A percentile compares a stretch with the other conserved stretches of the same genome.
Conservation (phyloP, 2,113 vertebrate species). For the Clarias batrachus region DNA sequence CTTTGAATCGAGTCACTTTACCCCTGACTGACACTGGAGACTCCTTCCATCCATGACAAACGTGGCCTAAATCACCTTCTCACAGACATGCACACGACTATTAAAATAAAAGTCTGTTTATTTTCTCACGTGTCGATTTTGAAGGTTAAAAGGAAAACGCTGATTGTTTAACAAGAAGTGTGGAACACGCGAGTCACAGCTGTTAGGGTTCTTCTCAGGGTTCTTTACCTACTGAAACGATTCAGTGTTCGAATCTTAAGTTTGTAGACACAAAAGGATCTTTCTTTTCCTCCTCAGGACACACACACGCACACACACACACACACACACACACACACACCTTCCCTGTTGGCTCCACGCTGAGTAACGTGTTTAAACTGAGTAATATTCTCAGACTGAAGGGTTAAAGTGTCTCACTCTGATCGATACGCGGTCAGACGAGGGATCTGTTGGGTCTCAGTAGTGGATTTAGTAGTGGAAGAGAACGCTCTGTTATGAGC, state of each 20-base stretch:
- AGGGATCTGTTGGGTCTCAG: no score
- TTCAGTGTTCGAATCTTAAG: background rate
- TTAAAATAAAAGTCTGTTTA: background rate
- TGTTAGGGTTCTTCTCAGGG: background rate
- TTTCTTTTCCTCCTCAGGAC: background rate
- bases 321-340: no score
- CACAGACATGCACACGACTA: background rate
- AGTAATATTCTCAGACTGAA: no score
- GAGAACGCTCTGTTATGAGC: background rate
- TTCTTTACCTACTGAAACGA: background rate
- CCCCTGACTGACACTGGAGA: background rate
- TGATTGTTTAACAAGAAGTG: background rate
- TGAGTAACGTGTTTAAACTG: background rate
- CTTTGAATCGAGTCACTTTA: background rate
- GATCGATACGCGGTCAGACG: no score
- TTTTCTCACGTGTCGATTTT: background rate
- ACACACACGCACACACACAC: no score
- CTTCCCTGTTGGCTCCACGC: background rate
- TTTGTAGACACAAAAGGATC: background rate
- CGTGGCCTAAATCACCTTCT: background rate
- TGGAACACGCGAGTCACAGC: background rate
- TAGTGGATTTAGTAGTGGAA: background rate
- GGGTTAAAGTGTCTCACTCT: no score
- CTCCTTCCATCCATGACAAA: background rate
- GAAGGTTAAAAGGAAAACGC: background rate